Evolutionary conservation across 2,797 vertebrate genomes (phyloP).

Genomic region (Sebastes itinus): DNA sequence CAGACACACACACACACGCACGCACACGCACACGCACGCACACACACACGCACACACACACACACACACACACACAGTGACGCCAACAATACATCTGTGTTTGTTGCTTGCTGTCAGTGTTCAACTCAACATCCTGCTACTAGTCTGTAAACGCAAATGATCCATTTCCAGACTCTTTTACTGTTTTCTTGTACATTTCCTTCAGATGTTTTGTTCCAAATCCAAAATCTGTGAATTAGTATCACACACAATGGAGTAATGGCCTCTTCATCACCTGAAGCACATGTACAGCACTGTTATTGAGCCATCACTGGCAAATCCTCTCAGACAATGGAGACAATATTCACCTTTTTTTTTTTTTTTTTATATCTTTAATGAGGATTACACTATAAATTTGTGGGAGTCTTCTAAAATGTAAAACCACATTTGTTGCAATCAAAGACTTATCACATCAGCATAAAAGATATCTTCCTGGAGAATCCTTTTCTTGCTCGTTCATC

Average conservation of each 20-base stretch:
- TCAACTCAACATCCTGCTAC: neutral
- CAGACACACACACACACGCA: neutral
- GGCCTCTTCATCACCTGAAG: neutral
- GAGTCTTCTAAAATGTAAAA: slow-evolving; percentile 17
- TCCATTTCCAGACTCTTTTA: slow-evolving; percentile 3
- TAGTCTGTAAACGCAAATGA: neutral
- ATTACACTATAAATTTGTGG: neutral
- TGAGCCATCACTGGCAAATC: slow-evolving; percentile 2
- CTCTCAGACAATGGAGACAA: neutral
- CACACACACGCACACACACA: neutral
- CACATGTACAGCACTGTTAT: neutral
- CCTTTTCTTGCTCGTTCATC: slow-evolving; percentile 32
- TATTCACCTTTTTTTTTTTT: neutral
- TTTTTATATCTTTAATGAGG: neutral
- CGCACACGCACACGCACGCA: neutral
- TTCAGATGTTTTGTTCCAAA: neutral
- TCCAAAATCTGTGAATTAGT: slow-evolving; percentile 14
- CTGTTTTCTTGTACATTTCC: neutral
- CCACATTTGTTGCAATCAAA: slow-evolving; percentile 33
- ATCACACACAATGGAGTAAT: neutral
- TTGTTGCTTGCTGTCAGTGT: neutral
- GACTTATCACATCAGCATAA: slow-evolving; percentile 27
- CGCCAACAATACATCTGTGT: neutral
- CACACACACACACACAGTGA: neutral
- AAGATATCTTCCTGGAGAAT: slow-evolving; percentile 33